Percentiles rank a stretch among this genome's conserved stretches.
phyloP scores from a whole-genome alignment of 2,888 invertebrate species.

The Ophonus ardosiacus region DNA sequence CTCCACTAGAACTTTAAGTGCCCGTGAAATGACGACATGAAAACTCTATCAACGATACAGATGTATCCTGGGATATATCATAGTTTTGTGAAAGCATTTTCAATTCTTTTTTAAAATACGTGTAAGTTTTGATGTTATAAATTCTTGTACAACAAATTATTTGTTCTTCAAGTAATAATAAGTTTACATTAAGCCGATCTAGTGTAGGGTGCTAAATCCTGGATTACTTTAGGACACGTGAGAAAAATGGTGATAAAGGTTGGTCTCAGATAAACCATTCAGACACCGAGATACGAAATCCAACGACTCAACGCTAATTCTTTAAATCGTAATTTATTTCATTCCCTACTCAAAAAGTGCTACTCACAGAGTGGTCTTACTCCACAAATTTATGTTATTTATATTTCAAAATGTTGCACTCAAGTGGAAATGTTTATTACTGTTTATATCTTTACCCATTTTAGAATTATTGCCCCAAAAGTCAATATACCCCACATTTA shows the following conservation, averaged over 20 bases:
- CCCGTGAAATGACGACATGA: too few species aligned
- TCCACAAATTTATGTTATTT: too few species aligned
- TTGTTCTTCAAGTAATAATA: slow-evolving; percentile 20
- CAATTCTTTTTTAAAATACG: too few species aligned
- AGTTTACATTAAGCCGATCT: slow-evolving; percentile 38
- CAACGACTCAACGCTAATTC: slow-evolving; percentile 4
- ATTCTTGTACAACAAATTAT: slow-evolving; percentile 39
- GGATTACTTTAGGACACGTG: slow-evolving; percentile 22
- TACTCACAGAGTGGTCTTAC: neutral
- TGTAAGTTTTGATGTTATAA: neutral
- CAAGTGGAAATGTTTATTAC: too few species aligned
- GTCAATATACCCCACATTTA: too few species aligned
- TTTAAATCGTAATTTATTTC: slow-evolving; percentile 37
- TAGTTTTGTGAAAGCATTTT: too few species aligned
- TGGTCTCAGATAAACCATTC: slow-evolving; percentile 32
- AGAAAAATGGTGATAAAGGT: slow-evolving; percentile 34
- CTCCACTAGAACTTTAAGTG: too few species aligned
- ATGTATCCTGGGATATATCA: too few species aligned
- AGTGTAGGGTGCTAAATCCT: slow-evolving; percentile 13
- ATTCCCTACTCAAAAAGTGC: neutral
- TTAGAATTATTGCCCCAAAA: too few species aligned
- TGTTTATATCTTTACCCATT: too few species aligned
- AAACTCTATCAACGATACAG: too few species aligned
- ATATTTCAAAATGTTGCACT: too few species aligned
- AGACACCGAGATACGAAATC: slow-evolving; percentile 19